phyloP scores from a whole-genome alignment of 2,113 vertebrate species.

The Xenotilapia caudafasciata region DNA sequence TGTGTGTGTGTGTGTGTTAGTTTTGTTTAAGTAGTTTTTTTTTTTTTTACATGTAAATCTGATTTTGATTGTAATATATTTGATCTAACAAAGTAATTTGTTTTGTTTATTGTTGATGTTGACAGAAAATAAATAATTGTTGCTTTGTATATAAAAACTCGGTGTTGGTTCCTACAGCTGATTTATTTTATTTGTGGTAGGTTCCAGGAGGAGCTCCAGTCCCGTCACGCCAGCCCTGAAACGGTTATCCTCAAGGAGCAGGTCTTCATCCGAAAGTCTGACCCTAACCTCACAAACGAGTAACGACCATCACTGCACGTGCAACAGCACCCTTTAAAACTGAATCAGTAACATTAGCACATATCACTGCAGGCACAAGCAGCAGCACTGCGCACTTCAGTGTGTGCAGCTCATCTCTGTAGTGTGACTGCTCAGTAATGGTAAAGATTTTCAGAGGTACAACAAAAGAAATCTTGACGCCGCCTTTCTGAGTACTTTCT shows the following conservation, averaged over 20 bases:
- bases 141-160: rapidly evolving
- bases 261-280: constrained; percentile 81
- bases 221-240: constrained; percentile 74
- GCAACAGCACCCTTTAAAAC: not conserved
- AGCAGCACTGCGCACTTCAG: not conserved
- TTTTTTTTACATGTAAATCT: not conserved
- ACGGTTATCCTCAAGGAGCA: constrained; percentile 72
- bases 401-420: not conserved
- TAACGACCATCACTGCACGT: constrained; percentile 44
- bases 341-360: rapidly evolving
- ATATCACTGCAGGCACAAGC: not conserved
- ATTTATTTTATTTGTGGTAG: constrained; percentile 47
- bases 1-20: too few relatives aligned
- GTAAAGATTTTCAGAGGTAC: not conserved
- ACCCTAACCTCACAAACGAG: constrained; percentile 77
- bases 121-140: not conserved
- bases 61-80: not conserved
- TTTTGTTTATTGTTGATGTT: not conserved
- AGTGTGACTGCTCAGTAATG: rapidly evolving
- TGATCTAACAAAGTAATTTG: not conserved
- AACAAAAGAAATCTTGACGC: rapidly evolving
- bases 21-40: too few relatives aligned
- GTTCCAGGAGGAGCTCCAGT: not conserved
- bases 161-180: constrained; percentile 59
- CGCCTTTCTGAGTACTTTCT: not conserved